Percentiles rank a stretch among this genome's conserved stretches.
phyloP scores from a whole-genome alignment of 2,797 vertebrate species.

The Morelia viridis region DNA sequence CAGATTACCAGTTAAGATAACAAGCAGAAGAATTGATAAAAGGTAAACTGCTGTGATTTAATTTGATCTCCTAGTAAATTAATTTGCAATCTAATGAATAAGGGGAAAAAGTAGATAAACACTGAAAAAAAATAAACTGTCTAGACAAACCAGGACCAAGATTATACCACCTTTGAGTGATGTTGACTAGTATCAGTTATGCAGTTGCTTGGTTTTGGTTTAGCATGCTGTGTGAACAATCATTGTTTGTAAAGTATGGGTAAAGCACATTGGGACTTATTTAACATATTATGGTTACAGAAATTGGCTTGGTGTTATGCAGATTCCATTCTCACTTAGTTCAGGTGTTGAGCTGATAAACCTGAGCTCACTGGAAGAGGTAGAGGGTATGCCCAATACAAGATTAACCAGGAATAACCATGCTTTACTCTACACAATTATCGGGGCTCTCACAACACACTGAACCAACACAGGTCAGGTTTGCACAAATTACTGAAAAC shows the following conservation, averaged over 20 bases:
- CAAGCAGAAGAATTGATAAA: neutral
- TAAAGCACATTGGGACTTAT: neutral
- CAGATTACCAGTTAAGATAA: neutral
- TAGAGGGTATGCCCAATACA: neutral
- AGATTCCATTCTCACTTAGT: neutral
- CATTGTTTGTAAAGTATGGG: neutral
- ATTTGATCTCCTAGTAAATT: neutral
- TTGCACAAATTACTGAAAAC: neutral
- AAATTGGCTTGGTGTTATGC: neutral
- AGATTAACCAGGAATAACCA: neutral
- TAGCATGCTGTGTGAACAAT: neutral
- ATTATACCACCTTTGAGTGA: neutral
- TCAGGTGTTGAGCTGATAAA: neutral
- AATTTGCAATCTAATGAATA: neutral
- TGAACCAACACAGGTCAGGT: neutral
- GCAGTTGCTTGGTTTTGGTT: neutral
- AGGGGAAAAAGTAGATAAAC: neutral
- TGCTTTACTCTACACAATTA: neutral
- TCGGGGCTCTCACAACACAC: neutral
- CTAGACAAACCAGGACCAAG: neutral
- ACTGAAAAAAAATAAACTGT: neutral
- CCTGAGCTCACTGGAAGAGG: neutral
- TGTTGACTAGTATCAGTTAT: neutral
- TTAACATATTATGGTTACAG: neutral
- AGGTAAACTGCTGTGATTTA: neutral